phyloP scores from a whole-genome alignment of 2,888 invertebrate genomes.

The Tetheella fluctuosa region DNA sequence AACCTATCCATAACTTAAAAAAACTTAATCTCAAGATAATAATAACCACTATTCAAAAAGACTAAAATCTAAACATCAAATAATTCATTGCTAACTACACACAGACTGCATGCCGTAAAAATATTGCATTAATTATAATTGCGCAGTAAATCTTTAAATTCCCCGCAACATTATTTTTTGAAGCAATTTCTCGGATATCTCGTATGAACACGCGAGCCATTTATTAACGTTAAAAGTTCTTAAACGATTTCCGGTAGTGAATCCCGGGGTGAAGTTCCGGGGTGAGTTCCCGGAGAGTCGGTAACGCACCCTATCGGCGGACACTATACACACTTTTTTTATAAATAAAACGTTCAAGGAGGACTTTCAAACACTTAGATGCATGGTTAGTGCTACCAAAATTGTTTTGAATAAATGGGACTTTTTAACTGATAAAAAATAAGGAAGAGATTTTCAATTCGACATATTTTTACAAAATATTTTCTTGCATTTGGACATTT shows the following conservation, averaged over 20 bases:
- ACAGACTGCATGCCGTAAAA: neutral
- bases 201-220: constrained; percentile 1
- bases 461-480: no score
- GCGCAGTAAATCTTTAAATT: neutral
- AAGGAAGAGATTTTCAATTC: no score
- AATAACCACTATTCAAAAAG: no score
- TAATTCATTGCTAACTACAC: neutral
- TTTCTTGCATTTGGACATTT: no score
- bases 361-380: constrained; percentile 4
- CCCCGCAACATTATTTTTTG: neutral
- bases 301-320: neutral
- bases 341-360: neutral
- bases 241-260: neutral
- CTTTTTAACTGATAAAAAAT: no score
- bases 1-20: no score
- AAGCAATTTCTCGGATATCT: neutral
- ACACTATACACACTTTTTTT: neutral
- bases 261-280: neutral
- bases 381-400: neutral
- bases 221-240: neutral
- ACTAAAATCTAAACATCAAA: no score
- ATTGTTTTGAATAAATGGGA: no score
- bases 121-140: neutral
- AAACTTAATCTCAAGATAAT: no score
- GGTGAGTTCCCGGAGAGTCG: neutral